Base-by-base conservation (phyloP, 1,140 invertebrate species). In the Tetramorium simillimum region DNA sequence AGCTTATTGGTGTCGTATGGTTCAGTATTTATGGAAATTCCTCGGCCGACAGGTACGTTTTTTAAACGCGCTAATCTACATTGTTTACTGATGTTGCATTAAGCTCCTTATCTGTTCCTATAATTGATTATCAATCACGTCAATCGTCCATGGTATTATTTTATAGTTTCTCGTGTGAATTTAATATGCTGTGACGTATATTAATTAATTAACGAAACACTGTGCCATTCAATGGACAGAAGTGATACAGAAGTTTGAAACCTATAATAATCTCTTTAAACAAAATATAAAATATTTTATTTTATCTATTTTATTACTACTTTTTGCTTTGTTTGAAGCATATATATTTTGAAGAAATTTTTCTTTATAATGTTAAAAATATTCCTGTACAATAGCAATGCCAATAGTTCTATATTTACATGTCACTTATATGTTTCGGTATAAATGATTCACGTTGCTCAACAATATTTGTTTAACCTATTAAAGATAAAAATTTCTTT, bases 401-500 rank as follows among this genome's bases (percentile, higher is more conserved):
- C n/a, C 16, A 21, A 4, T 37, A 56, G 24, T 4, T 46, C 21
- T 49, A 1, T 37, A 7, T 67, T 78, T 58, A 53, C 2, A 33
- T 56, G 3, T 37, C 33, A 21, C 12, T 80, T 80, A 18, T 69
- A 21, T n/a, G 0, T 43, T 69, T 37, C 3, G 4, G 33, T 40
- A 33, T 53, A 33, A 80, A 51, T 63, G 14, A 0, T 67, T 18
- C 14, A 40, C 1, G 1, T 14, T 53, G 4, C 16, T 65, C 18
- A 21, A 69, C 12, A 58, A 81, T 69, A 82, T 81, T 86, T 86
- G 49, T 86, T 65, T 86, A 69, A 81, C 53, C 76, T 84, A 75
- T 24, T 21, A 24, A 60, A 84, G 12, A 46, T 33, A 10, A 73
- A 53, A 43, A n/a, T 33, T 70, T 69, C 46, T 53, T 56, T 16